Evolutionary conservation across 2,113 vertebrate genomes (phyloP), one percentile per base, ranked within the genome.

Genomic region (Microtus ochrogaster): DNA sequence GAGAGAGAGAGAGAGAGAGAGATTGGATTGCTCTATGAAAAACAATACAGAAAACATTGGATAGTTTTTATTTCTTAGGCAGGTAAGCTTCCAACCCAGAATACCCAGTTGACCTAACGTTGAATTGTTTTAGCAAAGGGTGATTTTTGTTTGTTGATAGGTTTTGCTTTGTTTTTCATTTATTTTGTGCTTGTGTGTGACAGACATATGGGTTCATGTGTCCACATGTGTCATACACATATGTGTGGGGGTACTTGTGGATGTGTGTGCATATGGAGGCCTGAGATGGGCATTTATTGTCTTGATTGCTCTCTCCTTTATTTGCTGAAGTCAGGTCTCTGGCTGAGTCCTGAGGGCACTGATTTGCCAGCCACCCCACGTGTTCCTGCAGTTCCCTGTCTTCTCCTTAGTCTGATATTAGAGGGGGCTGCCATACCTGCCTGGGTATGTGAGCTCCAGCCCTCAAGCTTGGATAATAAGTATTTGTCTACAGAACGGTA

Each of bases 71-170:
- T 44, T 44, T 44, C 41, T 44, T 44, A 44, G 84, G 44, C 63
- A 95, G 94, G 92, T 63, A 81, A 74, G 3, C 79, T 93, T 97
- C 84, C 22, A 83, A 83, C 22, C n/a, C 58, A 83, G 47, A 76
- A 88, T 92, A 96, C 61, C 33, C 52, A 95, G 24, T 2, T 22
- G 93, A 91, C 47, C 16, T 72, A 61, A 85, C 82, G 81, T 44
- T 61, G 89, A 73, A 63, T 77, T 77, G 22, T 74, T 74, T 41
- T 44, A 4, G 0, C n/a, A 74, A 74, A 44, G 11, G 21, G 41
- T 39, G n/a, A 3, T 36, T n/a, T n/a, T n/a, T 16, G 14, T 70
- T 70, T 70, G 33, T 70, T 70, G 33, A 3, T 70, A n/a, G 6
- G 36, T n/a, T 70, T 70, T 17, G 49, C 7, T 70, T 44, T 44